Base-by-base conservation (phyloP, 2,888 invertebrate genomes). In the Mylabris sibirica region DNA sequence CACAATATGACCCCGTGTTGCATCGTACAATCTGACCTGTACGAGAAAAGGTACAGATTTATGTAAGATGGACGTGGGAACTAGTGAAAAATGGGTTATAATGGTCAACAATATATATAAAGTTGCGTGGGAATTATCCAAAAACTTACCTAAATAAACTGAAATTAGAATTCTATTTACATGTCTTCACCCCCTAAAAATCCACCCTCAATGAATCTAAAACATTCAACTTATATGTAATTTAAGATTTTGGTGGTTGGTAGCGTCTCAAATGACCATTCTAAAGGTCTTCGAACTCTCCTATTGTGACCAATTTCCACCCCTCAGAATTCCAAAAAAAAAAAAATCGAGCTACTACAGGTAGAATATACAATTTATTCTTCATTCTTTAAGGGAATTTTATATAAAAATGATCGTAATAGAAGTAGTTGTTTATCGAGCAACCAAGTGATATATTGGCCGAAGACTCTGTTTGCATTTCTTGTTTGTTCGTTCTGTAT, bases 11-110 rank as follows among this genome's bases (percentile, higher is more conserved):
- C 53, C 53, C 53, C 53, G 53, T n/a, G n/a, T 53, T 53, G 24
- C 53, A 53, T 24, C 22, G 53, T 24, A 6, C 5, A 30, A 30
- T 30, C 30, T 6, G 3, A 53, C 49, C 44, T 44, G 44, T 34
- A 5, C 5, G 12, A 12, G 38, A 49, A 20, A 49, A 49, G 49
- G 49, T 20, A 49, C 9, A 53, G 53, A 53, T 53, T 53, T 53
- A 53, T 53, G 53, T 53, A 53, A 53, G 53, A 53, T 53, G 53
- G 53, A 53, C 53, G 53, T 53, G 53, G 53, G 53, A 53, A 53
- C 24, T 53, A 22, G 22, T 53, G 8, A 12, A 9, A 38, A 24
- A 53, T 53, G 53, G 53, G 53, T 53, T 53, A 22, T n/a, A n/a
- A n/a, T 53, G 53, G 53, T 49, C 49, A 49, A 49, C 17, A 24